Evolutionary conservation across 2,888 invertebrate species (phyloP).

Genomic region (Unio delphinus): DNA sequence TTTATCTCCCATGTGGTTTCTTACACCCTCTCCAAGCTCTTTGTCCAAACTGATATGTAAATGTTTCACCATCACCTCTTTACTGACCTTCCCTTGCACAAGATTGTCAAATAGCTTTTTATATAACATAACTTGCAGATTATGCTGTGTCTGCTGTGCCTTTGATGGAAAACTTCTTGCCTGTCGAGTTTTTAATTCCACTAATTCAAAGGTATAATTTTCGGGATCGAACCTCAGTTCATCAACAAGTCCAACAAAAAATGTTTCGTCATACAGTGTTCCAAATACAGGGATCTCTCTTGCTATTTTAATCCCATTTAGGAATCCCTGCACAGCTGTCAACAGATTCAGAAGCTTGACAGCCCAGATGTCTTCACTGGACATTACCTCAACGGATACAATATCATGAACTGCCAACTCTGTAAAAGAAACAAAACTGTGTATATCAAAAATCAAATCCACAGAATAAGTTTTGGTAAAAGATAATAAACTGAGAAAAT

Average conservation of each 20-base stretch:
- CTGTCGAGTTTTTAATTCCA: slow-evolving; percentile 62
- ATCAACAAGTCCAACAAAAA: slow-evolving; percentile 65
- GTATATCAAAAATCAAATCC: slow-evolving; percentile 2
- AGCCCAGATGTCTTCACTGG: slow-evolving; percentile 64
- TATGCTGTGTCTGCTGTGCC: slow-evolving; percentile 54
- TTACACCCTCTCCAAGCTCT: slow-evolving; percentile 47
- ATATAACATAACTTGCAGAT: slow-evolving; percentile 63
- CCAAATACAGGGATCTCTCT: slow-evolving; percentile 68
- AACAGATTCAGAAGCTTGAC: slow-evolving; percentile 62
- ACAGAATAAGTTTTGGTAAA: background rate
- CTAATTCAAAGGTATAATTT: slow-evolving; percentile 52
- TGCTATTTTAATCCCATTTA: slow-evolving; percentile 43
- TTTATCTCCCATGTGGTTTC: slow-evolving; percentile 27
- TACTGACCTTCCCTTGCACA: slow-evolving; percentile 52
- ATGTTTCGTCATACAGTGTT: slow-evolving; percentile 57
- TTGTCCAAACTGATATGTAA: slow-evolving; percentile 45
- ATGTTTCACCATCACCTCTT: slow-evolving; percentile 46
- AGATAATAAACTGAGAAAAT: background rate
- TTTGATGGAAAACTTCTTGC: slow-evolving; percentile 46
- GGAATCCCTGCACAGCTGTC: slow-evolving; percentile 46
- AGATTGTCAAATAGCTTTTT: slow-evolving; percentile 66
- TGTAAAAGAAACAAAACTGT: slow-evolving; percentile 32
- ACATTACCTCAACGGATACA: slow-evolving; percentile 53
- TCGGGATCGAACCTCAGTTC: slow-evolving; percentile 64
- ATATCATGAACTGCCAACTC: slow-evolving; percentile 63